Evolutionary conservation across 2,113 vertebrate genomes (phyloP), one percentile per base, ranked within the genome.

Genomic region (Podarcis muralis): DNA sequence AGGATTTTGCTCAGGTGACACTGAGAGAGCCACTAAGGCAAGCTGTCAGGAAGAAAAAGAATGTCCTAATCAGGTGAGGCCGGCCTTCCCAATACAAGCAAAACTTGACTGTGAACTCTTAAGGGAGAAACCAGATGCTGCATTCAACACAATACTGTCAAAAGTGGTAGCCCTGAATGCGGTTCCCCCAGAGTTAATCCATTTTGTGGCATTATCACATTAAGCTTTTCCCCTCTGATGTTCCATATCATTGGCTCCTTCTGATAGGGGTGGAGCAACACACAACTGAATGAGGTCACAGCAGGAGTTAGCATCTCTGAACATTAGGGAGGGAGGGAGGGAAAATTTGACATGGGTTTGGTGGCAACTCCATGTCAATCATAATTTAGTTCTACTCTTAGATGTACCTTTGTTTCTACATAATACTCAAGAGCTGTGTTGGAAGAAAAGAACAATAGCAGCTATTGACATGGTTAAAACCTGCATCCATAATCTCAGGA

Each of bases 1-100:
- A 99, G 96, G 99, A 99, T 95, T 99, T 99, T 66, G 98, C 99
- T 84, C 99, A 99, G 96, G 97, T 99, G 93, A 99, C 98, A 0
- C 97, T 99, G 74, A 95, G 99, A 18, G 99, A 99, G 93, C 99
- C 99, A 0, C 97, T 99, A 76, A 95, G 99, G 20, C 99, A 99
- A 97, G 99, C 99, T 0, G 99, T 99, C 12, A 97, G 99, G 92
- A 99, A 99, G 96, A 99, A 99, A 97, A 99, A 99, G 96, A 99
- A 99, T 0, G 99, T 99, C 30, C 97, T 99, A 30, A 99, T 99
- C 88, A 99, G 99, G 99, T 99, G 92, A 37, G 93, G 91, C 23
- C 66, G 74, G 37, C 48, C 53, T 85, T 82, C 68, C 7, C 69
- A 79, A 11, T 53, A 9, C 48, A 11, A 85, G 1, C 32, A 22